These are phyloP conservation scores for Vollenhovia emeryi DNA, from an alignment of 1,140 invertebrate species.

Conservation along the genomic window DNA sequence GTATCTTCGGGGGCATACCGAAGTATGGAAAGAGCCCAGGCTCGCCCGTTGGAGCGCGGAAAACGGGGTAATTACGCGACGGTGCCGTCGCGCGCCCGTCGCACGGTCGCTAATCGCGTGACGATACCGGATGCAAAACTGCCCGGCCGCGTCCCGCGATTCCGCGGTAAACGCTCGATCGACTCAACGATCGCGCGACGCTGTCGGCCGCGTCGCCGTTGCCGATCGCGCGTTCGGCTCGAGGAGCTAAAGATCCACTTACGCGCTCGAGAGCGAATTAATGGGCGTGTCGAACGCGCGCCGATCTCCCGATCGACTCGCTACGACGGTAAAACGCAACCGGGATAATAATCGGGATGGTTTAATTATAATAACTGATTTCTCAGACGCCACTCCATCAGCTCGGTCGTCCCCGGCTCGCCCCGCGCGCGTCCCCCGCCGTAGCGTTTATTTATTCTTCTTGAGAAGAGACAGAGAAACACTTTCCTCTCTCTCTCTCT, in stretches of 20 bases:
- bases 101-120: constrained; percentile 70
- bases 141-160: not conserved
- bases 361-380: constrained; percentile 72
- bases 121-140: constrained; percentile 42
- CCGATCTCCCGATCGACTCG: constrained; percentile 35
- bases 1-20: not conserved
- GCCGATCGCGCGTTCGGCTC: constrained; percentile 41
- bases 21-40: constrained; percentile 12
- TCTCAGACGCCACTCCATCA: constrained; percentile 65
- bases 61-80: constrained; percentile 81
- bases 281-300: constrained; percentile 52
- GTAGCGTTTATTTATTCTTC: constrained; percentile 44
- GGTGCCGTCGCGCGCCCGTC: constrained; percentile 68
- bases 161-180: not conserved
- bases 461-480: not conserved
- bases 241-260: constrained; percentile 54
- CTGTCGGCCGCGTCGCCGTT: constrained; percentile 11
- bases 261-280: constrained; percentile 45
- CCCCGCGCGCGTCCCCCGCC: not conserved
- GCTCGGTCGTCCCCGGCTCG: constrained; percentile 9
- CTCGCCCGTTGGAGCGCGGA: constrained; percentile 77
- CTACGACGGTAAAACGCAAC: constrained; percentile 33
- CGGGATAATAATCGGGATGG: constrained; percentile 45
- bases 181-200: constrained; percentile 21
- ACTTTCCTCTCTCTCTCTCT: constrained; percentile 13